phyloP scores from a whole-genome alignment of 2,113 vertebrate genomes.

The Baryphthengus martii region DNA sequence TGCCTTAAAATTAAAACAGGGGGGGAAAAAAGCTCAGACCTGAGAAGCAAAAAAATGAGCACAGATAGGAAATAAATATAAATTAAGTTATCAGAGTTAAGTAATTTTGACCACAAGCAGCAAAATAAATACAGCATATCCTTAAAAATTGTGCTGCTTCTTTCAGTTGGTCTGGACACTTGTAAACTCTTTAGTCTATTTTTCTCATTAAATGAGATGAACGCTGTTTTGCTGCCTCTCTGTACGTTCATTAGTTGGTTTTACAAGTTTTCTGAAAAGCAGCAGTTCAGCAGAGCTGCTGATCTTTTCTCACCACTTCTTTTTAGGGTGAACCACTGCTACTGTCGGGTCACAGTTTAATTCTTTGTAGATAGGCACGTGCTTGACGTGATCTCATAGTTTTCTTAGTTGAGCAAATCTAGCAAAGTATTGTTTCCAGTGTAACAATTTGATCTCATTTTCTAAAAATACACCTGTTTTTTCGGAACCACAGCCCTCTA shows the following conservation, averaged over 20 bases:
- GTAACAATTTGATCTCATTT: background rate
- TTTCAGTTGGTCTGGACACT: background rate
- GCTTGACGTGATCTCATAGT: background rate
- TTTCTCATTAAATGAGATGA: background rate
- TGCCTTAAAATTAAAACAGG: slow-evolving; percentile 56
- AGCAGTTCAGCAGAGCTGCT: background rate
- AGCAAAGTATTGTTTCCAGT: background rate
- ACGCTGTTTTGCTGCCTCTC: background rate
- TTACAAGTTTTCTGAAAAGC: background rate
- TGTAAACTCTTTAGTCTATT: background rate
- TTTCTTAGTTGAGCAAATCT: background rate
- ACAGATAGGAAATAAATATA: slow-evolving; percentile 34
- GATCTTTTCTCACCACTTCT: background rate
- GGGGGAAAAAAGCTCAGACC: background rate
- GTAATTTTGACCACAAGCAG: background rate
- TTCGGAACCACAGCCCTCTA: background rate
- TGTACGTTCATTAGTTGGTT: background rate
- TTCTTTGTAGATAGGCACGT: background rate
- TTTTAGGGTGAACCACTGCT: background rate
- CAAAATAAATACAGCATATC: background rate
- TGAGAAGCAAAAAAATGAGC: background rate
- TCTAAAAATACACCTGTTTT: background rate
- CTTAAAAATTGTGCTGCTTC: background rate
- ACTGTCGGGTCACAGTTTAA: background rate
- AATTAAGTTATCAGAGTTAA: slow-evolving; percentile 20